phyloP scores from a whole-genome alignment of 2,113 vertebrate species.

The Pica pica region DNA sequence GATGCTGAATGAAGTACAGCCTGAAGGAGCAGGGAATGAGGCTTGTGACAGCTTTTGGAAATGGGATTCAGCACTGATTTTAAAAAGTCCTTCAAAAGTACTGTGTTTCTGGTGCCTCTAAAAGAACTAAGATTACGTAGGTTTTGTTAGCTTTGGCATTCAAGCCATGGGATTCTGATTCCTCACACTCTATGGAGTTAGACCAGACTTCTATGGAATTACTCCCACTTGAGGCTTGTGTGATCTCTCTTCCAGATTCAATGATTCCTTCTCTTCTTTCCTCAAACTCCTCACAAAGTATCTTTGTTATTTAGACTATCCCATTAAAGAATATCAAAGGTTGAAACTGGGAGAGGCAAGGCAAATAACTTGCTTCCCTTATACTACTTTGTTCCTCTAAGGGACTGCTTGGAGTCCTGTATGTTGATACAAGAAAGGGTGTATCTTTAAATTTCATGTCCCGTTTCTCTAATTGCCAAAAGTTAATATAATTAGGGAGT shows the following conservation, averaged over 20 bases:
- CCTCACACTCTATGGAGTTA: background rate
- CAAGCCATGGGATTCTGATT: background rate
- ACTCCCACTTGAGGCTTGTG: background rate
- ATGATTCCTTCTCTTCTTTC: background rate
- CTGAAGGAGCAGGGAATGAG: background rate
- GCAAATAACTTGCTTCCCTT: background rate
- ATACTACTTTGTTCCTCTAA: background rate
- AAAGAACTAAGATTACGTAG: background rate
- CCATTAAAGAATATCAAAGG: background rate
- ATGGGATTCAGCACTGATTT: background rate
- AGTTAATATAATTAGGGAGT: background rate
- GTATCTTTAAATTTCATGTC: background rate
- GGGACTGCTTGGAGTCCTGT: background rate
- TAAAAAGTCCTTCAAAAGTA: background rate
- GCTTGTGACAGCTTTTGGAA: background rate
- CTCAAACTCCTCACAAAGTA: background rate
- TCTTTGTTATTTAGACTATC: background rate
- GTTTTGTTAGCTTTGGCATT: background rate
- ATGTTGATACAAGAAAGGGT: background rate
- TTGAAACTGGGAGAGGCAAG: background rate
- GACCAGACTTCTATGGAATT: background rate
- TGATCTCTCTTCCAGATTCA: background rate
- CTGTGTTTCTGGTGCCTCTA: background rate
- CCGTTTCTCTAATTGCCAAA: background rate
- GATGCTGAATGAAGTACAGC: background rate